Conservation (phyloP, 1,140 invertebrate species). For the Aphis gossypii region DNA sequence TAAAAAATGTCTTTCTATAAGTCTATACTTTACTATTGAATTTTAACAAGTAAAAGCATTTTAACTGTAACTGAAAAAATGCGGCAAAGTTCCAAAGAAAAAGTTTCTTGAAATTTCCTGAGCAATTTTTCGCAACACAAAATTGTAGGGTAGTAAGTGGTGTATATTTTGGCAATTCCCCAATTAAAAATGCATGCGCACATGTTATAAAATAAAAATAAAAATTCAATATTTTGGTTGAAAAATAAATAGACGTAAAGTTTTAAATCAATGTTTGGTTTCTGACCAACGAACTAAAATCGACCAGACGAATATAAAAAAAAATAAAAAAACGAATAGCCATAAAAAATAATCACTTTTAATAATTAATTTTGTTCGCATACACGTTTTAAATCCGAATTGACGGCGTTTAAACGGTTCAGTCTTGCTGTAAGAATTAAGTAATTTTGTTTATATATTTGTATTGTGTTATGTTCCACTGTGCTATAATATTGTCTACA, state of each 20-base stretch:
- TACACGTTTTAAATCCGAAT: background rate
- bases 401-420: background rate
- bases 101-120: background rate
- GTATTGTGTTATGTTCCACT: background rate
- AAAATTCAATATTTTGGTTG: background rate
- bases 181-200: background rate
- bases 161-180: background rate
- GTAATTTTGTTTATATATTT: background rate
- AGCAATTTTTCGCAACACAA: background rate
- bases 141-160: background rate
- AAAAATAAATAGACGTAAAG: background rate
- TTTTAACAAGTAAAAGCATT: background rate
- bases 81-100: slow-evolving; percentile 1
- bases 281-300: background rate
- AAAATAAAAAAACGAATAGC: background rate
- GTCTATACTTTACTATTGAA: background rate
- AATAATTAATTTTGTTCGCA: background rate
- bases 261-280: slow-evolving; percentile 9
- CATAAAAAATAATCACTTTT: background rate
- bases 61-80: background rate
- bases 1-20: background rate
- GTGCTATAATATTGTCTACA: background rate
- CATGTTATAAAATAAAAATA: background rate
- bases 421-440: background rate
- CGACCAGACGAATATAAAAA: background rate